A percentile compares a stretch with the other conserved stretches of the same genome.
phyloP scores from a whole-genome alignment of 2,113 vertebrate genomes.

The Dasyurus viverrinus region DNA sequence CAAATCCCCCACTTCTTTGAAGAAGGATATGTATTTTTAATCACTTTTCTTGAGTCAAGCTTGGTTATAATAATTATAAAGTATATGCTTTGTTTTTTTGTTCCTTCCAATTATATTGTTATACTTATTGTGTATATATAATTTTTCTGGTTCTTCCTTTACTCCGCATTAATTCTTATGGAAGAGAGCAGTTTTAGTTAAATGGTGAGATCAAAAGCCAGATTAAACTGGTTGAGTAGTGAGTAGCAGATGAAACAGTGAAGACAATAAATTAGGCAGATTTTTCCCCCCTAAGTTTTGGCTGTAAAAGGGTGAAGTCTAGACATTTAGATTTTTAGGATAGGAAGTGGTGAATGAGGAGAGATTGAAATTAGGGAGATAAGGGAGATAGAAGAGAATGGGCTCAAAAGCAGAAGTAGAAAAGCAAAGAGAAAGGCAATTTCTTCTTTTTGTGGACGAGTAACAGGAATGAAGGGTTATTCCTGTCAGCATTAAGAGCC shows the following conservation, averaged over 20 bases:
- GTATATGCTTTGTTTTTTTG: not conserved
- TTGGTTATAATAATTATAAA: not conserved
- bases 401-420: not conserved
- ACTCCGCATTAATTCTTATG: not conserved
- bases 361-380: not conserved
- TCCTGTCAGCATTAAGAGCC: not conserved
- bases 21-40: not conserved
- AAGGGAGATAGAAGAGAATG: not conserved
- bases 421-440: not conserved
- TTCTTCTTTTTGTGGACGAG: not conserved
- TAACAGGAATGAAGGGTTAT: not conserved
- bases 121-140: not conserved
- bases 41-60: not conserved
- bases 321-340: not conserved
- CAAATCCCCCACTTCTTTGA: not conserved
- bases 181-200: not conserved
- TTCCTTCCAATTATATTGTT: not conserved
- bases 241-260: not conserved
- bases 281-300: not conserved
- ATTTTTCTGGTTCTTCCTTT: not conserved
- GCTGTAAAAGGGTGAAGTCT: not conserved
- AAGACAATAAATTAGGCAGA: not conserved
- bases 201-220: not conserved
- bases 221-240: not conserved
- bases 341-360: not conserved